Conservation (phyloP, 2,113 vertebrate species). For the Cheilinus undulatus region DNA sequence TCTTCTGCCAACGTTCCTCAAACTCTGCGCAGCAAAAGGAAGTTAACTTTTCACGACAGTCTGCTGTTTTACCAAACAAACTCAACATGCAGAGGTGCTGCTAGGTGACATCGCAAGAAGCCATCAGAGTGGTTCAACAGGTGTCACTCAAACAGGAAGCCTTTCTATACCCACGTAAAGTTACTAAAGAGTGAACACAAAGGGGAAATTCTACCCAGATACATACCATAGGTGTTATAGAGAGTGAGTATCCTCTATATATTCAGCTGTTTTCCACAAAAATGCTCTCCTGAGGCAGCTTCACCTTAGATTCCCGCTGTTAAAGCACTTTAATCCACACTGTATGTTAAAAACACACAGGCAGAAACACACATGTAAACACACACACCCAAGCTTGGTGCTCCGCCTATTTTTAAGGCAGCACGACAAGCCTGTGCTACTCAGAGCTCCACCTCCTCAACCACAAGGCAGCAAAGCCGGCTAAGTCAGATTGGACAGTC, state of each 20-base stretch:
- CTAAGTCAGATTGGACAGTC: constrained; percentile 68
- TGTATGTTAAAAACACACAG: constrained; percentile 24
- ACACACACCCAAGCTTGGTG: constrained; percentile 45
- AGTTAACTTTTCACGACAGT: neutral
- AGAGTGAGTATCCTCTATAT: constrained; percentile 56
- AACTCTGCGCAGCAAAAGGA: neutral
- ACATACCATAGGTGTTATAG: constrained; percentile 77
- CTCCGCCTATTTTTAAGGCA: constrained; percentile 70
- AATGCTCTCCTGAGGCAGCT: constrained; percentile 21
- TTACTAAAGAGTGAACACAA: constrained; percentile 19
- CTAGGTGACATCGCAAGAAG: neutral
- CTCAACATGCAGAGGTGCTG: neutral
- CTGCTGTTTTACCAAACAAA: neutral
- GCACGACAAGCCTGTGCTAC: constrained; percentile 50
- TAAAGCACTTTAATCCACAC: constrained; percentile 25
- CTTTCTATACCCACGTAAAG: constrained; percentile 20
- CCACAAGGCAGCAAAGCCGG: constrained; percentile 48
- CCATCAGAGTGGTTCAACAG: neutral
- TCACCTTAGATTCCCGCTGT: constrained; percentile 48
- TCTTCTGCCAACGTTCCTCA: constrained; percentile 22
- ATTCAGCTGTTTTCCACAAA: constrained; percentile 22
- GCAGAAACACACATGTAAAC: constrained; percentile 34
- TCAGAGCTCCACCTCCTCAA: constrained; percentile 55
- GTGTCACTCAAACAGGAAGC: constrained; percentile 64
- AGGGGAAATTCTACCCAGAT: constrained; percentile 46